Evolutionary conservation across 1,140 invertebrate species (phyloP), one percentile per base, ranked within the genome.

Genomic region (Atopsyche davidsoni): DNA sequence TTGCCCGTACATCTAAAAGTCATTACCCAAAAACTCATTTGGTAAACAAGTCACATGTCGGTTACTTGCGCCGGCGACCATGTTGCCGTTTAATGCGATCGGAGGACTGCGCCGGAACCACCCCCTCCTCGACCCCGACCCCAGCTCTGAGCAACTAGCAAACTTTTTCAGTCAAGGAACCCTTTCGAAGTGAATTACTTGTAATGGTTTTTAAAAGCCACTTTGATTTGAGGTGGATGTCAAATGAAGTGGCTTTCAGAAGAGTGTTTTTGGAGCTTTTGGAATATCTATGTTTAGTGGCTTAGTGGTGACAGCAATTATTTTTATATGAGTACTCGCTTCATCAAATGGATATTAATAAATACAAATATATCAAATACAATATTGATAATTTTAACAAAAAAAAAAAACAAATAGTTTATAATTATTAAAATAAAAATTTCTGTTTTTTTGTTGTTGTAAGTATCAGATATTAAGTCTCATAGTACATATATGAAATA

Each of bases 1-100:
- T n/a, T n/a, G n/a, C n/a, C n/a, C n/a, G n/a, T n/a, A n/a, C n/a
- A n/a, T n/a, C n/a, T 22, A 42, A 47, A 28, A 32, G 46, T 48
- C 52, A 45, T 54, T 54, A 54, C 22, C 25, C 25, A 42, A 40
- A 45, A 55, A 25, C 48, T 56, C 48, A 51, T 56, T 56, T 47
- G 19, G 53, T 46, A 51, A 47, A 46, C 53, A 46, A 46, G 53
- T 35, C 53, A 55, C 47, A 56, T 23, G 25, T 35, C 39, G 18
- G 41, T 17, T 49, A 41, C 49, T 45, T 51, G 28, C 49, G 21
- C 31, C 19, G 40, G 25, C n/a, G 28, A 39, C 42, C 35, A 36
- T 45, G 49, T 44, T 51, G 50, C 49, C 39, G 40, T 44, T 51
- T 51, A 51, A 51, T 51, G 49, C 49, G 32, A 45, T 45, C 32